Evolutionary conservation across 2,888 invertebrate genomes (phyloP).

Genomic region (Aphidius colemani): DNA sequence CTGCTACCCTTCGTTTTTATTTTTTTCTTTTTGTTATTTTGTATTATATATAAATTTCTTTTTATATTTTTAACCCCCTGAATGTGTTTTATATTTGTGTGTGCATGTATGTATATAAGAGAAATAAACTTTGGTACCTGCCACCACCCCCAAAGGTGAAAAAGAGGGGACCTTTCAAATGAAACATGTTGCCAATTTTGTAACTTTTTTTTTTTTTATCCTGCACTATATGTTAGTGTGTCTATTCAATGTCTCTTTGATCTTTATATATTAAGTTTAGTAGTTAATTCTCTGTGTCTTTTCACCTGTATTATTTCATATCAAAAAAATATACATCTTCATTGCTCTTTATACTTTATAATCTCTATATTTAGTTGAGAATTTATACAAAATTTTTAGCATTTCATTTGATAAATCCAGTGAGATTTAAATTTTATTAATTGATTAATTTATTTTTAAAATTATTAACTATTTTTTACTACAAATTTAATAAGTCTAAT

Average conservation of each 20-base stretch:
- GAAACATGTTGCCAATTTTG: too few species aligned
- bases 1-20: constrained; percentile 15
- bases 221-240: background rate
- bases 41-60: constrained; percentile 26
- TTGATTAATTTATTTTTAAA: constrained; percentile 4
- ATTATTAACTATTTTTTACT: too few species aligned
- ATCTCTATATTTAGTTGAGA: too few species aligned
- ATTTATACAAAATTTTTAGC: too few species aligned
- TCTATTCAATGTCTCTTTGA: constrained; percentile 22
- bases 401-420: too few species aligned
- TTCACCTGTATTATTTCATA: constrained; percentile 37
- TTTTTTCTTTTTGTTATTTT: constrained; percentile 16
- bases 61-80: constrained; percentile 43
- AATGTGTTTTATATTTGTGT: constrained; percentile 40
- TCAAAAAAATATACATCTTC: background rate
- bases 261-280: constrained; percentile 29
- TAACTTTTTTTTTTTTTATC: background rate
- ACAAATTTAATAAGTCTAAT: too few species aligned
- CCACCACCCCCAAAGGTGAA: constrained; percentile 49
- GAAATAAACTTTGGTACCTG: constrained; percentile 48
- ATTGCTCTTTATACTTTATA: too few species aligned
- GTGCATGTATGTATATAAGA: constrained; percentile 29
- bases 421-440: background rate
- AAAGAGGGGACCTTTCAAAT: constrained; percentile 13
- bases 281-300: constrained; percentile 26